Evolutionary conservation across 2,888 invertebrate genomes (phyloP), one percentile per base, ranked within the genome.

Genomic region (Zhuqinia jingwanae): DNA sequence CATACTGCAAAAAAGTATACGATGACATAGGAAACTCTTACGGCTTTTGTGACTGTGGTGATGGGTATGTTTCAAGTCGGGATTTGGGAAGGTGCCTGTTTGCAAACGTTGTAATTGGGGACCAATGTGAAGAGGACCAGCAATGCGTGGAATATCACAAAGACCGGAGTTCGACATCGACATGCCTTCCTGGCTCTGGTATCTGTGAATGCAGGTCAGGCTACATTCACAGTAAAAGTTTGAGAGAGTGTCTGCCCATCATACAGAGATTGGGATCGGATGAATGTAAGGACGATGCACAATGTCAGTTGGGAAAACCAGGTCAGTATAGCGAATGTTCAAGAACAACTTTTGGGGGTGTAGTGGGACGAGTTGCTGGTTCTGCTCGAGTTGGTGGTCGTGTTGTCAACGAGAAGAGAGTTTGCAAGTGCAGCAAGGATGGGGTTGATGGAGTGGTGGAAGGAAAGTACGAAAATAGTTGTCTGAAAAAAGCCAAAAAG

Each of bases 241-340:
- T 53, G 20, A 17, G 2, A 17, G 17, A 53, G 6, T 53, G 53
- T n/a, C 10, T 53, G n/a, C 11, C 11, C n/a, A 53, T 53, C 8
- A 2, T 53, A 1, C 2, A 53, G n/a, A 2, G 2, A 2, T 17
- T 53, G 6, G 53, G 10, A 11, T 2, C 1, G 1, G 60, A 60
- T 25, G 27, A 22, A 60, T 60, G 60, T 25, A 5, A 20, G 2
- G 60, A 60, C 20, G 60, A 27, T 15, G 11, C 15, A 6, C 60
- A 60, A 27, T 60, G 60, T 30, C 25, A 60, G 27, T n/a, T 60
- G 27, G 60, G 60, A 15, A 60, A 25, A 30, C 60, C 60, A 25
- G 60, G 60, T 8, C 3, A 1, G 1, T 60, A 2, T 11, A 60
- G 27, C 11, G n/a, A 3, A 3, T 60, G 60, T 22, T 20, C 27